A percentile compares a stretch with the other conserved stretches of the same genome.
Evolutionary conservation across 2,113 vertebrate species (phyloP).

Genomic region (Pontoporia blainvillei): DNA sequence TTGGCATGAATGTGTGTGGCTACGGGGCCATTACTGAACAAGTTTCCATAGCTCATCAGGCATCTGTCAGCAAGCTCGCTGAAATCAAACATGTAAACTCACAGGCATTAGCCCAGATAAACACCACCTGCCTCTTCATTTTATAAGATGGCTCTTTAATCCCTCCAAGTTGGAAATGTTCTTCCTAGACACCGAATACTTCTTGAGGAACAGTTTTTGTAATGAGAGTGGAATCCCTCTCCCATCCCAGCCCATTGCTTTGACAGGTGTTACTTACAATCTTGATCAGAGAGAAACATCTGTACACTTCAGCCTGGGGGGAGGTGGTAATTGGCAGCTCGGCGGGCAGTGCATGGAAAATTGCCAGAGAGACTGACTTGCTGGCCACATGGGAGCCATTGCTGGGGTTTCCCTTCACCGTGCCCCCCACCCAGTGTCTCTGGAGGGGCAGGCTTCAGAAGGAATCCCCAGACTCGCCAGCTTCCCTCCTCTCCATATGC

Average conservation of each 20-base stretch:
- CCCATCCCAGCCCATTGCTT: background rate
- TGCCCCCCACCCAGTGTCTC: background rate
- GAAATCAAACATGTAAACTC: background rate
- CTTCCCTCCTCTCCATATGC: background rate
- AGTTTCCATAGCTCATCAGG: background rate
- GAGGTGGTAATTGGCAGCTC: background rate
- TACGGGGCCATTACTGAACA: background rate
- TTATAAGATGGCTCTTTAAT: background rate
- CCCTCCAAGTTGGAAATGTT: background rate
- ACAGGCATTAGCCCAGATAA: background rate
- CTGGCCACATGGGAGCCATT: background rate
- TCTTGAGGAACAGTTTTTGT: background rate
- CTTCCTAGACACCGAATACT: background rate
- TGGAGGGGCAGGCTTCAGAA: background rate
- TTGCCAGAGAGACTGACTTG: background rate
- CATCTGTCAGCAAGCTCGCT: background rate
- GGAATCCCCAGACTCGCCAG: background rate
- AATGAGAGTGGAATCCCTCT: background rate
- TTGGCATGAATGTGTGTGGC: rapidly evolving
- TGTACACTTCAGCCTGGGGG: background rate
- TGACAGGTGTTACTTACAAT: background rate
- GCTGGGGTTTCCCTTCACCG: background rate
- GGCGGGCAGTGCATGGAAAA: background rate
- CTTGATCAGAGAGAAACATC: conserved; percentile 2
- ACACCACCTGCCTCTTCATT: conserved; percentile 9